Conservation (phyloP, 2,888 invertebrate species). For the Chaetogeoica ovagalla region DNA sequence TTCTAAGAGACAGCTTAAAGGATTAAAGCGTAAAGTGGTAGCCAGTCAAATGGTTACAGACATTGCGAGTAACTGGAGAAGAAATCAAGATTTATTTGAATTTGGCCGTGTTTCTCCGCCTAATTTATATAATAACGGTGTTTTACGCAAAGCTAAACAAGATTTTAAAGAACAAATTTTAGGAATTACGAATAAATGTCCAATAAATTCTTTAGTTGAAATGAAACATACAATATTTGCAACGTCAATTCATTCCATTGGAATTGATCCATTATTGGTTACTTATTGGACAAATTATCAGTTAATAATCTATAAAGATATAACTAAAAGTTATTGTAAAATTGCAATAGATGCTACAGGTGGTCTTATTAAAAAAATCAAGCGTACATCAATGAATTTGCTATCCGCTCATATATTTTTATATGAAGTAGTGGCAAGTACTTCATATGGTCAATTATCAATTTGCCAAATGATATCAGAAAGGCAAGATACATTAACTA, state of each 20-base stretch:
- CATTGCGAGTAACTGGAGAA: not conserved
- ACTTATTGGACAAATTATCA: slow-evolving; percentile 6
- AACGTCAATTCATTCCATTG: not conserved
- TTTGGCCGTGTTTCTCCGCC: not conserved
- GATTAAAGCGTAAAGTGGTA: not conserved
- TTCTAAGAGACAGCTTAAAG: slow-evolving; percentile 7
- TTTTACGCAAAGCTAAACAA: slow-evolving; percentile 6
- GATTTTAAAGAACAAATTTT: not conserved
- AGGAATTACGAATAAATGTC: not conserved
- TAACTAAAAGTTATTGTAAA: not conserved
- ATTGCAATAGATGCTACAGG: not conserved
- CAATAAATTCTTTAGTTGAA: too few species aligned
- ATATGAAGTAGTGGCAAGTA: too few species aligned
- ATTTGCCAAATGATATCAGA: not conserved
- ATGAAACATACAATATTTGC: not conserved
- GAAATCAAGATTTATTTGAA: not conserved
- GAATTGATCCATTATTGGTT: slow-evolving; percentile 1
- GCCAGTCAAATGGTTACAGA: slow-evolving; percentile 2
- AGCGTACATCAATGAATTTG: not conserved
- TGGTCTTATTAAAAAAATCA: slow-evolving; percentile 3
- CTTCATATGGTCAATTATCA: not conserved
- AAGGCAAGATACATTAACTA: not conserved
- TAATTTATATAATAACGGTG: too few species aligned
- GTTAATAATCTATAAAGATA: too few species aligned
- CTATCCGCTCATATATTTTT: slow-evolving; percentile 3